Base-by-base conservation (phyloP, 2,888 invertebrate genomes). In the Pristionchus fissidentatus region DNA sequence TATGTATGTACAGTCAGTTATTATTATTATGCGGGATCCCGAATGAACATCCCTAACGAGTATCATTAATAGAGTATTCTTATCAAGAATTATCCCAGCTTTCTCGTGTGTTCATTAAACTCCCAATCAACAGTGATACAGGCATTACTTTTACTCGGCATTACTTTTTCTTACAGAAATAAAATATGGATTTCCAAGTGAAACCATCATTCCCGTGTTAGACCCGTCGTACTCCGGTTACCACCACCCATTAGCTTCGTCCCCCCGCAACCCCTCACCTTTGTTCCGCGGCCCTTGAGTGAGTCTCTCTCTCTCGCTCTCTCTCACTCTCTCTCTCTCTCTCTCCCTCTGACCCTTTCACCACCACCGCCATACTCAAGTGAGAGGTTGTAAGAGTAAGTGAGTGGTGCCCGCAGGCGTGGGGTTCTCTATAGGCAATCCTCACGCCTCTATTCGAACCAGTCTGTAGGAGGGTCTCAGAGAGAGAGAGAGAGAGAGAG, bases 251-350 rank as follows among this genome's bases (percentile, higher is more conserved):
- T 22, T 41, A 32, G 15, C 70, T 43, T 38, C 70, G 43, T 70
- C 70, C 7, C 38, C 62, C 70, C 70, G 38, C 70, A n/a, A 66
- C n/a, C 70, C 41, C 38, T 60, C 57, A 3, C 29, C 66, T 38
- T n/a, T 41, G 41, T 70, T 70, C 26, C 26, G 41, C 43, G 52
- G 13, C 41, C 62, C 70, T 70, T 26, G 43, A 70, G 43, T n/a
- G 35, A 41, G 43, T 38, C 35, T 38, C 66, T 70, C 38, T 41
- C 70, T 70, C 38, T 38, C 66, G 43, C 26, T 38, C 75, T 77
- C 75, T 77, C 75, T 77, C 41, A 77, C 75, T 41, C 75, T 77
- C 41, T 77, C 75, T 77, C 26, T 38, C 43, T 26, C 46, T 49
- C 46, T 19, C 49, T 49, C 49, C 49, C 10, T 49, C 49, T 49